Evolutionary conservation across 2,888 invertebrate genomes (phyloP).

Genomic region (Tyria jacobaeae): DNA sequence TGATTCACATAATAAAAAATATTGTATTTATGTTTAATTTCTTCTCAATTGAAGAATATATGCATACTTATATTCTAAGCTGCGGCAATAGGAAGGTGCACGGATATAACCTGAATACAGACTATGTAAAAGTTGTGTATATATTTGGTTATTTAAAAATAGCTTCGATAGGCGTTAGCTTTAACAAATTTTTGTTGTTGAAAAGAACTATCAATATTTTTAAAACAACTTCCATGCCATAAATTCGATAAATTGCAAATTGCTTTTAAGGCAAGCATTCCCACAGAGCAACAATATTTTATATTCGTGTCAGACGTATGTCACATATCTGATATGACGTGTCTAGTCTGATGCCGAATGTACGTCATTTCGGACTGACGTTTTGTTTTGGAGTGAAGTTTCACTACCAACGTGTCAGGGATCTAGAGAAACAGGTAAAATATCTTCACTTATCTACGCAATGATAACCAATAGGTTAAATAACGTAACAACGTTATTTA

Average conservation of each 20-base stretch:
- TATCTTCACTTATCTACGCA: background rate
- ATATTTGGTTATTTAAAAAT: too few species aligned
- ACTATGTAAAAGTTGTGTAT: background rate
- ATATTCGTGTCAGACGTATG: slow-evolving; percentile 41
- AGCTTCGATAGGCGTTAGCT: too few species aligned
- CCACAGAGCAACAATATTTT: too few species aligned
- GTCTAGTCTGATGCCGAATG: slow-evolving; percentile 68
- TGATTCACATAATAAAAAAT: slow-evolving; percentile 43
- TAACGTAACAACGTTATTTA: too few species aligned
- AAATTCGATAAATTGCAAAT: too few species aligned
- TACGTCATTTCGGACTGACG: slow-evolving; percentile 61
- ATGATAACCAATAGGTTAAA: background rate
- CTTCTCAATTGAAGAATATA: slow-evolving; percentile 14
- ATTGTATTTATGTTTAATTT: slow-evolving; percentile 44
- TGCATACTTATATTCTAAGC: background rate
- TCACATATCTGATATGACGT: slow-evolving; percentile 60
- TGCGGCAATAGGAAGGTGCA: background rate
- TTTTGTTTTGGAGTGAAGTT: slow-evolving; percentile 52
- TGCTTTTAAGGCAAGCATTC: too few species aligned
- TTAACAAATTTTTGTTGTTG: too few species aligned
- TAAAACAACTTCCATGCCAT: too few species aligned
- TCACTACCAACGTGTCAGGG: slow-evolving; percentile 51
- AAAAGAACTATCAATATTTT: too few species aligned
- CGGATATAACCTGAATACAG: background rate
- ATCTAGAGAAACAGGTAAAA: slow-evolving; percentile 46